A percentile compares a stretch with the other conserved stretches of the same genome.
Conservation (phyloP, 2,113 vertebrate species). For the Sinosuthora webbiana region DNA sequence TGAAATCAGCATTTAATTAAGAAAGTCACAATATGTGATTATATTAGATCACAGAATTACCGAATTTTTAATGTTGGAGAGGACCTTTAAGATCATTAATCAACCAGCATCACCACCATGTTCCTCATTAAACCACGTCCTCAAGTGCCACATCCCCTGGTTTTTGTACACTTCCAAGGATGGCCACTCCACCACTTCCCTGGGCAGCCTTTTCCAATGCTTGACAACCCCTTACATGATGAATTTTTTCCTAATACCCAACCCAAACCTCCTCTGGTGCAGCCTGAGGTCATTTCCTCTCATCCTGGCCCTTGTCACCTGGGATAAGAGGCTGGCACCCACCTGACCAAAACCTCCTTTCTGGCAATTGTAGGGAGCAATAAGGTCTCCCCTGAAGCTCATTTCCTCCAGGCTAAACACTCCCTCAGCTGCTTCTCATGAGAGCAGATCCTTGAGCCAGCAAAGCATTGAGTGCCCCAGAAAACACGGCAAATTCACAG, state of each 20-base stretch:
- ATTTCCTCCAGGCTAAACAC: neutral
- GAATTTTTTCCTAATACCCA: neutral
- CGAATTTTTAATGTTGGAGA: fast-evolving
- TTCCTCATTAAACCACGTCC: fast-evolving
- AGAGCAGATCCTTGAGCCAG: neutral
- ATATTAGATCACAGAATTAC: neutral
- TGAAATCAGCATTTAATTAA: neutral
- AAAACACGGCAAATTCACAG: neutral
- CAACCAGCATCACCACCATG: neutral
- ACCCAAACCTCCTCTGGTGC: neutral
- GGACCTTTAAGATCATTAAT: neutral
- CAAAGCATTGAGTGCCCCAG: neutral
- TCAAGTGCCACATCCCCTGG: neutral
- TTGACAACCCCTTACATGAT: neutral
- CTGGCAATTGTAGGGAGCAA: neutral
- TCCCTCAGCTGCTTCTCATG: neutral
- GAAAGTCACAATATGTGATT: neutral
- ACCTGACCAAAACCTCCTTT: neutral
- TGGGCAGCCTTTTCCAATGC: neutral
- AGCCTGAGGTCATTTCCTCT: neutral
- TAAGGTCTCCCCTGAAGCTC: neutral
- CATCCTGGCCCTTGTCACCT: neutral
- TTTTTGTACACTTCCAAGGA: neutral
- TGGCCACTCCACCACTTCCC: neutral
- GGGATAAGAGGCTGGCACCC: neutral